phyloP scores from a whole-genome alignment of 2,797 vertebrate species.

The Otus scops region DNA sequence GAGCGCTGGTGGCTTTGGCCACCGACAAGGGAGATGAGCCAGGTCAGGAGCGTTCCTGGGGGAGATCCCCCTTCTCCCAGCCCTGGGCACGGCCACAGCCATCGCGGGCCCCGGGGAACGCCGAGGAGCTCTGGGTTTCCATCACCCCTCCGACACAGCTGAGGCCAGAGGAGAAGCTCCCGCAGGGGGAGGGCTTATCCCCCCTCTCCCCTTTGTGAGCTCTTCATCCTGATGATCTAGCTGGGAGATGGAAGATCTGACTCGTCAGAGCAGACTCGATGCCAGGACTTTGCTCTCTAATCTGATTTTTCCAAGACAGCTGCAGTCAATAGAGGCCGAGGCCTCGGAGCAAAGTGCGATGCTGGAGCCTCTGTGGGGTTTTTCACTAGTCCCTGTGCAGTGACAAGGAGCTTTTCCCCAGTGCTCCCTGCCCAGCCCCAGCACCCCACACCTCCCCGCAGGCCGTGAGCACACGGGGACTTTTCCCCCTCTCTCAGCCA shows the following conservation, averaged over 20 bases:
- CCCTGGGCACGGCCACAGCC: accelerated
- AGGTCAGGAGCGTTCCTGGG: neutral
- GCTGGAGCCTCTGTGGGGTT: neutral
- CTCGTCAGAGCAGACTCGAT: neutral
- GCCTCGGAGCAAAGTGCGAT: neutral
- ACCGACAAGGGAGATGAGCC: accelerated
- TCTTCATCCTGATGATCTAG: neutral
- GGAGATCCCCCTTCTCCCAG: neutral
- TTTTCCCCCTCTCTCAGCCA: neutral
- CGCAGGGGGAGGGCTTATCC: neutral
- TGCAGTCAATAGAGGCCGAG: neutral
- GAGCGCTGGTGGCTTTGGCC: neutral
- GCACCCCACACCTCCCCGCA: accelerated
- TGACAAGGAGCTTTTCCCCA: accelerated
- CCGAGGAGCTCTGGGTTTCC: neutral
- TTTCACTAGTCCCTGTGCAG: neutral
- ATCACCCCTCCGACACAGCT: accelerated
- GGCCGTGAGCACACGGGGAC: neutral
- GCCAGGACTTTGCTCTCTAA: neutral
- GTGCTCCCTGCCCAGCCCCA: neutral
- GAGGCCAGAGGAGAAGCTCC: neutral
- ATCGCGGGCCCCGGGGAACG: accelerated
- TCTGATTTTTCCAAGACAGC: conserved; percentile 31
- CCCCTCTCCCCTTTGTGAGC: neutral
- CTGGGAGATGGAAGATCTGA: neutral